Evolutionary conservation across 1,140 invertebrate species (phyloP), one percentile per base, ranked within the genome.

Genomic region (Megalopta genalis): DNA sequence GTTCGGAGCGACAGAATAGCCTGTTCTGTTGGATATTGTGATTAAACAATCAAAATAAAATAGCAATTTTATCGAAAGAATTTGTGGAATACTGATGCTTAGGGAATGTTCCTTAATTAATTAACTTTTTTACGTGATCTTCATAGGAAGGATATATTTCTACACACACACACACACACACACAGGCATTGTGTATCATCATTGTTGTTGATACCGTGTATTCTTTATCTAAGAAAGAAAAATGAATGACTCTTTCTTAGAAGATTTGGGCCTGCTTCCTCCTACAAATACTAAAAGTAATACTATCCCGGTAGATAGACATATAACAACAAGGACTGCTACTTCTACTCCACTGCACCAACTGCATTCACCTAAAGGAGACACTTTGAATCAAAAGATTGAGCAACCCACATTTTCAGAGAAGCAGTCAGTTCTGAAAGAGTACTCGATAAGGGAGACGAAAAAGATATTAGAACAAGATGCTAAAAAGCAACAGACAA

Each of bases 201-300:
- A 32, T 32, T 32, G 3, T 37, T 64, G 27, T 54, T 66, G 7
- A 59, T 4, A 25, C n/a, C 57, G 6, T 7, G 23, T 23, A 37
- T n/a, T 42, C 3, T 42, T 42, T 65, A 46, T 66, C 67, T 64
- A 21, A 16, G 18, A 52, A 23, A 52, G 32, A 23, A 57, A 66
- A n/a, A 92, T 92, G 90, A 88, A 91, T 74, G 91, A 92, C 70
- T 91, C 91, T n/a, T 92, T 92, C 59, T 79, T 92, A 21, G 88
- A 90, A 74, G 91, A 92, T 0, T 42, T 92, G 25, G 88, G 88
- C 49, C 27, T 91, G 18, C 74, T 88, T 21, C 69, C 88, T 21
- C 69, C 88, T 8, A 84, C 64, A 21, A 83, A 88, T 10, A 37
- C 52, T 18, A 86, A 84, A 42, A 78, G 46, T 23, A 70, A 25